These are phyloP conservation scores for Dynastes tityus DNA, from an alignment of 2,888 invertebrate genomes.

Conservation along the genomic window DNA sequence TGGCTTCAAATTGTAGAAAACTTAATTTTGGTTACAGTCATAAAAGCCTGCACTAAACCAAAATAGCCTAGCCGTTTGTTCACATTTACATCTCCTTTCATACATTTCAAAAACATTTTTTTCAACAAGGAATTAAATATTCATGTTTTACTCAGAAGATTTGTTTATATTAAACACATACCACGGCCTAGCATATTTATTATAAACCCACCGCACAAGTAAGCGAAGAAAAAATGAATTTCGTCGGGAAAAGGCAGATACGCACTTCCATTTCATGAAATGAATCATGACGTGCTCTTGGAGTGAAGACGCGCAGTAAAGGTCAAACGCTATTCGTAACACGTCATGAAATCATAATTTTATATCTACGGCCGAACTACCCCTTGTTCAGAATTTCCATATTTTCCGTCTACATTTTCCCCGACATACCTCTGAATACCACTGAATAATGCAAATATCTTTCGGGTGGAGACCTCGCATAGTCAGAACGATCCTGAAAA, in stretches of 20 bases:
- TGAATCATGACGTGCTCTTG: not conserved
- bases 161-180: too few relatives aligned
- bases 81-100: too few relatives aligned
- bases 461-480: too few relatives aligned
- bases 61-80: too few relatives aligned
- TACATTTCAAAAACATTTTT: too few relatives aligned
- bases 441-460: constrained; percentile 30
- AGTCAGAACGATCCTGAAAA: too few relatives aligned
- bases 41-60: too few relatives aligned
- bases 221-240: constrained; percentile 5
- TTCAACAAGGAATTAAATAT: too few relatives aligned
- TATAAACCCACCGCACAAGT: not conserved
- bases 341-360: constrained; percentile 38
- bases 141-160: too few relatives aligned
- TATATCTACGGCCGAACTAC: constrained; percentile 9
- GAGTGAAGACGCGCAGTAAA: constrained; percentile 7
- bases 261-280: constrained; percentile 3
- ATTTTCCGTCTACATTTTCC: constrained; percentile 18
- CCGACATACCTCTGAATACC: not conserved
- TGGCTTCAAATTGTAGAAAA: too few relatives aligned
- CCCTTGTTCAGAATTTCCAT: constrained; percentile 33
- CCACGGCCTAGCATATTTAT: too few relatives aligned
- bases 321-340: constrained; percentile 31
- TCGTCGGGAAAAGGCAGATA: not conserved
- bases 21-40: too few relatives aligned